Conservation (phyloP, 2,113 vertebrate genomes). For the Alces alces region DNA sequence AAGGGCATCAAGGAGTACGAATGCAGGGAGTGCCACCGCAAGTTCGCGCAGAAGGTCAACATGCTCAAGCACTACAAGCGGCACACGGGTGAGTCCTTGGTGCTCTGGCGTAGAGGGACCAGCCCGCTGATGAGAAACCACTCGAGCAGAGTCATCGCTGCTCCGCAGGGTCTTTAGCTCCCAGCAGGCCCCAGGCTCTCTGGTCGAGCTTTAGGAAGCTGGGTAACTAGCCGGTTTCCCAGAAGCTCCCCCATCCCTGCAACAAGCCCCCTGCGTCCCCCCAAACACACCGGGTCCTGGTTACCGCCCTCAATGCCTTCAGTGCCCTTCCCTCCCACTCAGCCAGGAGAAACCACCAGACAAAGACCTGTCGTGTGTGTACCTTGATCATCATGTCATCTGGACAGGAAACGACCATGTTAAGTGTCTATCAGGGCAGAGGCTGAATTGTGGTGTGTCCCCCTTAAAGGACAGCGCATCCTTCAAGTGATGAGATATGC, state of each 20-base stretch:
- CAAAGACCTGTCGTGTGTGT: rapidly evolving
- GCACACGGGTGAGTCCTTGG: slow-evolving; percentile 87
- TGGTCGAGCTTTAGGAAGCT: background rate
- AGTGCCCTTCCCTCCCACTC: rapidly evolving
- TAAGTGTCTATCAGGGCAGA: rapidly evolving
- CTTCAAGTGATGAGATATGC: rapidly evolving
- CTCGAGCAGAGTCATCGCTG: rapidly evolving
- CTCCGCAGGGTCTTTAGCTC: rapidly evolving
- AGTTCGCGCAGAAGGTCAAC: slow-evolving; percentile 99
- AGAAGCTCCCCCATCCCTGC: background rate
- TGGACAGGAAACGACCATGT: background rate
- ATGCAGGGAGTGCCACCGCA: slow-evolving; percentile 95
- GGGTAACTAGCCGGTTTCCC: rapidly evolving
- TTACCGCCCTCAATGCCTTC: rapidly evolving
- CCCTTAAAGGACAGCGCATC: rapidly evolving
- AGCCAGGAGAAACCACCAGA: rapidly evolving
- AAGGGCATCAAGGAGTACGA: slow-evolving; percentile 99
- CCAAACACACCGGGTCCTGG: no score
- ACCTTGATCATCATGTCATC: rapidly evolving
- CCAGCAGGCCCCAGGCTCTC: background rate
- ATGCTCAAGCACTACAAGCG: slow-evolving; percentile 99
- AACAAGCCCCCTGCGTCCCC: rapidly evolving
- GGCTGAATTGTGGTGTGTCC: background rate
- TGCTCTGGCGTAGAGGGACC: rapidly evolving
- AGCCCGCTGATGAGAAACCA: rapidly evolving